Evolutionary conservation across 2,888 invertebrate genomes (phyloP), one percentile per base, ranked within the genome.

Genomic region (Melipona beecheii): DNA sequence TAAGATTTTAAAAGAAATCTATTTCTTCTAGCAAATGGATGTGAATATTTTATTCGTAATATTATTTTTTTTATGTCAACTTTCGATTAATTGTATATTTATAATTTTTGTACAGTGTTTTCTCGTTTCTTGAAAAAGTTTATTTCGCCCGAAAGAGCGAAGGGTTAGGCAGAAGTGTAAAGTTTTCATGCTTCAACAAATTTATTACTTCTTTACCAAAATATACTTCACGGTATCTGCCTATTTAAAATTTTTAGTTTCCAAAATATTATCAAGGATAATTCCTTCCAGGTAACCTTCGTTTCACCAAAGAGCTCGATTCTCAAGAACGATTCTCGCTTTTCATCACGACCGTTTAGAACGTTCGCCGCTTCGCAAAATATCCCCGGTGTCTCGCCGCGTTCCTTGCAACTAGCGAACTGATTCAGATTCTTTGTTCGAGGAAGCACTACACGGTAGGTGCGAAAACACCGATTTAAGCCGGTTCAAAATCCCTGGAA

Each of bases 341-440:
- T 17, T 50, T 64, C 64, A 1, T 6, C n/a, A 19, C 17, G 0
- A 9, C 5, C 31, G 31, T 27, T 52, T n/a, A 24, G 81, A 66
- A 43, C 52, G 58, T 74, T 65, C 77, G 27, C 56, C 78, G 36
- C 71, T 80, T 64, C 69, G 3, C 43, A 17, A 72, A 54, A 77
- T 21, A 31, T 50, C 49, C 68, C 62, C 75, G 19, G 15, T 43
- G 64, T 71, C 66, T 78, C 49, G 62, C n/a, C 60, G 54, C 52
- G 54, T 66, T 75, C 77, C 68, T 49, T 43, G 60, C 58, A 43
- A 70, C 66, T 24, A 65, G 31, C 31, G 24, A 60, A 87, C 85
- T 87, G 85, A 87, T 78, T 87, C 85, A 87, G 78, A 72, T 65
- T 36, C 71, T 87, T 87, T 79, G 78, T 87, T 85, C 87, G 87